These are phyloP conservation scores for Strigops habroptila DNA, from an alignment of 2,113 vertebrate species.

Conservation along the genomic window DNA sequence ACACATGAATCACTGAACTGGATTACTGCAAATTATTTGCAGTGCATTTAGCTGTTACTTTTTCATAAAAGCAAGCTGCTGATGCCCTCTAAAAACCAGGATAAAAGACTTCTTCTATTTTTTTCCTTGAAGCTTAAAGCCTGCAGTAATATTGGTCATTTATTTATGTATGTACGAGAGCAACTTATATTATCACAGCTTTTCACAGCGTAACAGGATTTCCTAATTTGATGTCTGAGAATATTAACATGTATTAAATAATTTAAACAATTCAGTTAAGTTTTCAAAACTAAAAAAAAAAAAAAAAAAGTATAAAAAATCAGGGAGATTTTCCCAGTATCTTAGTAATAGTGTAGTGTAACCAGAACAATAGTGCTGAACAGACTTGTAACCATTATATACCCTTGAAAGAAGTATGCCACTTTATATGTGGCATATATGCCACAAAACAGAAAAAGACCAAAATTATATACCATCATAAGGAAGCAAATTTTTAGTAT, in stretches of 20 bases:
- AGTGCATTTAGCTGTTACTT: slow-evolving; percentile 89
- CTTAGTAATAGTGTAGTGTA: background rate
- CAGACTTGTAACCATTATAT: background rate
- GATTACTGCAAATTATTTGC: slow-evolving; percentile 91
- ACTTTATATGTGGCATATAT: background rate
- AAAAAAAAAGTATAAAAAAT: background rate
- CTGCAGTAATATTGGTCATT: slow-evolving; percentile 75
- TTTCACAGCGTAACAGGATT: slow-evolving; percentile 68
- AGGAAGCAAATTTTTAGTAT: background rate
- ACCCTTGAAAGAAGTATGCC: background rate
- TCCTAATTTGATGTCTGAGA: slow-evolving; percentile 69
- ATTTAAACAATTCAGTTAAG: slow-evolving; percentile 61
- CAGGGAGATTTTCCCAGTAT: background rate
- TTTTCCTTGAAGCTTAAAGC: slow-evolving; percentile 74
- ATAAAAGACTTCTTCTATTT: slow-evolving; percentile 83
- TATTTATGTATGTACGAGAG: slow-evolving; percentile 79
- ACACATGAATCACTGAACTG: slow-evolving; percentile 89
- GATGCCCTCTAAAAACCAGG: slow-evolving; percentile 85
- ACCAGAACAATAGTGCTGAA: background rate
- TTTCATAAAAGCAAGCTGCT: slow-evolving; percentile 87
- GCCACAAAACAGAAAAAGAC: background rate
- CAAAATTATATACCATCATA: background rate
- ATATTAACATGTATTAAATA: slow-evolving; percentile 66
- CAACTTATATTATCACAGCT: slow-evolving; percentile 73
- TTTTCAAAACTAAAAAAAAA: slow-evolving; percentile 7